Percentiles rank a stretch among this genome's conserved stretches.
Evolutionary conservation across 1,140 invertebrate genomes (phyloP).

Genomic region (Procambarus clarkii): DNA sequence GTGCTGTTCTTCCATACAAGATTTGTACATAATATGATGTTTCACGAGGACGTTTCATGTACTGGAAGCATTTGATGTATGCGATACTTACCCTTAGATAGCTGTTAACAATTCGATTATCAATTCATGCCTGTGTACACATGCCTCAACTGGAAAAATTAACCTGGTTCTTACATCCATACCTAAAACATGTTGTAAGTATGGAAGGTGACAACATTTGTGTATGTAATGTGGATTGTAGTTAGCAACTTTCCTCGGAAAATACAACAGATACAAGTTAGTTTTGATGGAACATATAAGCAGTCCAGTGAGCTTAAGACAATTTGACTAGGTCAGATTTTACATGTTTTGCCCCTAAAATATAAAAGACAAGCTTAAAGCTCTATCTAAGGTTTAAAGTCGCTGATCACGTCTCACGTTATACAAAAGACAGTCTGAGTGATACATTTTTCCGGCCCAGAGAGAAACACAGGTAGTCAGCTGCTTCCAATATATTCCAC

Average conservation of each 20-base stretch:
- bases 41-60: slow-evolving; percentile 28
- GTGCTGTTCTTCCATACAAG: slow-evolving; percentile 53
- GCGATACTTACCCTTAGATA: not conserved
- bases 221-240: too few relatives aligned
- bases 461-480: slow-evolving; percentile 38
- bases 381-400: slow-evolving; percentile 6
- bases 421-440: not conserved
- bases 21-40: slow-evolving; percentile 30
- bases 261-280: too few relatives aligned
- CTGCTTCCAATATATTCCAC: slow-evolving; percentile 16
- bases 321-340: too few relatives aligned
- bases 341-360: too few relatives aligned
- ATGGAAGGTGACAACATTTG: too few relatives aligned
- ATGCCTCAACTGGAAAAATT: not conserved
- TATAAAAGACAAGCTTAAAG: not conserved
- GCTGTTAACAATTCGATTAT: not conserved
- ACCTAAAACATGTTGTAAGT: too few relatives aligned
- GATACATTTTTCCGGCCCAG: slow-evolving; percentile 39
- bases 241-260: too few relatives aligned
- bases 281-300: too few relatives aligned
- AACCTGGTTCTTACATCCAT: too few relatives aligned
- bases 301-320: too few relatives aligned
- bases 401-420: not conserved
- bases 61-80: slow-evolving; percentile 33
- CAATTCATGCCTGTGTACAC: not conserved